Evolutionary conservation across 92 coral and sea anemone genomes (phyloP).

Genomic region (Paragorgia papillata): DNA sequence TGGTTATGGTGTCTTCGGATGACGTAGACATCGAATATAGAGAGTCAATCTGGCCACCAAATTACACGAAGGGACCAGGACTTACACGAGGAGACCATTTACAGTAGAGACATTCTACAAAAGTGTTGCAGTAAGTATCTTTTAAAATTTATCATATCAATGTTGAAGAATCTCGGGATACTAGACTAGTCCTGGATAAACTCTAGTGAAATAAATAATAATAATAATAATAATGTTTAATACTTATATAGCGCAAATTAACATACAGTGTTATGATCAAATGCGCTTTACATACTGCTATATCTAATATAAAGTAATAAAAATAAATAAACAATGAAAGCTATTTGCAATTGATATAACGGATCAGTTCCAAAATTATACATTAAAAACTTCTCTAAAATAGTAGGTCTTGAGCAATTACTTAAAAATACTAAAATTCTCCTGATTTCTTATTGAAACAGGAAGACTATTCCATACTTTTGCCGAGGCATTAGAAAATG

Average conservation of each 20-base stretch:
- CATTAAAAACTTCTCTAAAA: slow-evolving; percentile 33
- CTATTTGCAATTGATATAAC: too few relatives aligned
- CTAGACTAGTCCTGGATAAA: too few relatives aligned
- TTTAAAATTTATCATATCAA: too few relatives aligned
- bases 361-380: too few relatives aligned
- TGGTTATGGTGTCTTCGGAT: too few relatives aligned
- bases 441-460: slow-evolving; percentile 16
- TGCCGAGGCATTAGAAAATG: background rate
- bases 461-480: slow-evolving; percentile 31
- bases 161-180: too few relatives aligned
- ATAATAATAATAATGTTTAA: background rate
- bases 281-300: slow-evolving; percentile 15
- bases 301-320: slow-evolving; percentile 2
- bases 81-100: too few relatives aligned
- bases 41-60: too few relatives aligned
- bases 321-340: background rate
- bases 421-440: slow-evolving; percentile 33
- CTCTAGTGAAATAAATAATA: background rate
- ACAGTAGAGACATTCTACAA: too few relatives aligned
- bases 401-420: slow-evolving; percentile 9
- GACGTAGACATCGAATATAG: too few relatives aligned
- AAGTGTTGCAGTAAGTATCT: too few relatives aligned
- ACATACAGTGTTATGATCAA: slow-evolving; percentile 4
- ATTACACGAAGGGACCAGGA: too few relatives aligned
- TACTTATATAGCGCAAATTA: slow-evolving; percentile 11